A percentile compares a stretch with the other conserved stretches of the same genome.
phyloP scores from a whole-genome alignment of 2,113 vertebrate genomes.

The Actenoides lindsayi region DNA sequence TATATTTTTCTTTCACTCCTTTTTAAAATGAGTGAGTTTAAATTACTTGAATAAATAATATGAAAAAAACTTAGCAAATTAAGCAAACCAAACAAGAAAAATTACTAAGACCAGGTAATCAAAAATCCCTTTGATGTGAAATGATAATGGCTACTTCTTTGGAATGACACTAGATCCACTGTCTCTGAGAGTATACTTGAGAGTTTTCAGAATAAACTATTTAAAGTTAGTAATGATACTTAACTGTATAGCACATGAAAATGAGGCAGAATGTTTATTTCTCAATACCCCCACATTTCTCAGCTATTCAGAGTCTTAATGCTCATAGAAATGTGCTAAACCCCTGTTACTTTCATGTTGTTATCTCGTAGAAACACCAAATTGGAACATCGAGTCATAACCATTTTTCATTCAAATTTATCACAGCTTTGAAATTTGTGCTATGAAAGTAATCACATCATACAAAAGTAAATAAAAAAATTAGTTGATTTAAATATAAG shows the following conservation, averaged over 20 bases:
- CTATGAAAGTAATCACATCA: conserved; percentile 1
- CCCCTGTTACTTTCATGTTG: background rate
- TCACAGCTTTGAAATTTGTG: conserved; percentile 20
- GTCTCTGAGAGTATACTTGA: background rate
- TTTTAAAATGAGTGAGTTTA: background rate
- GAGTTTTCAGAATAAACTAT: background rate
- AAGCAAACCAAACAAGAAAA: background rate
- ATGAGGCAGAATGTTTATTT: background rate
- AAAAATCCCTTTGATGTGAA: background rate
- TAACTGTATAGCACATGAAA: background rate
- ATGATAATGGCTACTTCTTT: background rate
- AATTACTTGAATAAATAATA: background rate
- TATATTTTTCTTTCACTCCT: background rate
- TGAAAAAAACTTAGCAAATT: background rate
- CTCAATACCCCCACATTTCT: background rate
- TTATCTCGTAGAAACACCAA: conserved; percentile 32
- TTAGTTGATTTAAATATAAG: conserved; percentile 39
- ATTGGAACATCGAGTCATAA: conserved; percentile 17
- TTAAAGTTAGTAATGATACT: background rate
- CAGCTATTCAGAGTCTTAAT: background rate
- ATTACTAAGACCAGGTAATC: background rate
- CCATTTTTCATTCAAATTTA: conserved; percentile 31
- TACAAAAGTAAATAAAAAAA: background rate
- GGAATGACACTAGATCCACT: background rate
- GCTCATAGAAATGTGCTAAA: background rate